Percentiles rank a stretch among this genome's conserved stretches.
Conservation (phyloP, 2,888 invertebrate genomes). For the Leptothorax acervorum region DNA sequence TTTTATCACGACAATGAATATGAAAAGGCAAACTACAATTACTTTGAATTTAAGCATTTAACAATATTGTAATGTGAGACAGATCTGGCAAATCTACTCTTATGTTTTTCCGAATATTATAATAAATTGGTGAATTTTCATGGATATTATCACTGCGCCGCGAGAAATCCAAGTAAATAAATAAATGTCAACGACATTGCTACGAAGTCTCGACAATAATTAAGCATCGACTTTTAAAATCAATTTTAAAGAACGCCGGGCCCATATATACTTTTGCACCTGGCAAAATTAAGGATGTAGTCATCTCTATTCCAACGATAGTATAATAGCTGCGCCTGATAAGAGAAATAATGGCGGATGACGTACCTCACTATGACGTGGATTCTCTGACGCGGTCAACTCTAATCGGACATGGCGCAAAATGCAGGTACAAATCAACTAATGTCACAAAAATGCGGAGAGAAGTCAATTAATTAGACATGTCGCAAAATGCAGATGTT, state of each 20-base stretch:
- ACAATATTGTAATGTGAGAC: background rate
- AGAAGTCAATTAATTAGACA: slow-evolving; percentile 1
- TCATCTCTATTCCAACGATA: slow-evolving; percentile 26
- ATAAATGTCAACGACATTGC: background rate
- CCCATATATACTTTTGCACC: background rate
- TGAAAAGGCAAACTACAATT: background rate
- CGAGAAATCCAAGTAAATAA: background rate
- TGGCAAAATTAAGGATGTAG: slow-evolving; percentile 35
- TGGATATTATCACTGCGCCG: background rate
- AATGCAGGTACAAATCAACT: background rate
- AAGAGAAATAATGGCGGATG: slow-evolving; percentile 49
- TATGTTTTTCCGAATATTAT: background rate
- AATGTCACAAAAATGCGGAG: background rate
- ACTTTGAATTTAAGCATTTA: background rate
- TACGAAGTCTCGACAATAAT: background rate
- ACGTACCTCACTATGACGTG: slow-evolving; percentile 44
- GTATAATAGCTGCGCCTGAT: slow-evolving; percentile 43
- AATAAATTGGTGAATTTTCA: background rate
- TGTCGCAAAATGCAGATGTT: background rate
- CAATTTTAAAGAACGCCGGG: background rate
- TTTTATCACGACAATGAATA: background rate
- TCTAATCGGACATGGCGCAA: background rate
- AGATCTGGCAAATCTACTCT: background rate
- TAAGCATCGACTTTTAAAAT: background rate
- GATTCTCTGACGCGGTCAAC: slow-evolving; percentile 43